Conservation (phyloP, 2,797 vertebrate genomes). For the Lycodopsis pacificus region DNA sequence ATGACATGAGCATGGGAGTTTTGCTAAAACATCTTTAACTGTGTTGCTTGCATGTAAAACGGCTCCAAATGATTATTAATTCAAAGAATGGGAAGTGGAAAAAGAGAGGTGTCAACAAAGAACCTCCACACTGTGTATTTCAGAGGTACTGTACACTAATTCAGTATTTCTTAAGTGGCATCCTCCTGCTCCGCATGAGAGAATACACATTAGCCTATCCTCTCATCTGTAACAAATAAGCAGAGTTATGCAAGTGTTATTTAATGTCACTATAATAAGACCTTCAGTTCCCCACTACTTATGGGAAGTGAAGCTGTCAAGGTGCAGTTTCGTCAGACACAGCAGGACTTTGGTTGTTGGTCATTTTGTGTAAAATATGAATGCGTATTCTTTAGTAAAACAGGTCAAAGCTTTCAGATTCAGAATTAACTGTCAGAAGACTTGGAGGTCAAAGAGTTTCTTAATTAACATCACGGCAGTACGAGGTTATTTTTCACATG, state of each 20-base stretch:
- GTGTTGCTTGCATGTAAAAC: neutral
- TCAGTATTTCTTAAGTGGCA: slow-evolving; percentile 37
- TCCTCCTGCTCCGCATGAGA: slow-evolving; percentile 37
- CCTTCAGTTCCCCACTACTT: slow-evolving; percentile 65
- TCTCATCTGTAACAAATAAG: slow-evolving; percentile 73
- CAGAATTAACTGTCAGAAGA: slow-evolving; percentile 28
- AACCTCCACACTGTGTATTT: neutral
- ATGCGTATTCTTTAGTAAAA: slow-evolving; percentile 56
- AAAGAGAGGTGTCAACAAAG: slow-evolving; percentile 4
- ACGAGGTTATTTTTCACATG: slow-evolving; percentile 9
- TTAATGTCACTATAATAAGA: slow-evolving; percentile 78
- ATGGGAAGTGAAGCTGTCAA: slow-evolving; percentile 76
- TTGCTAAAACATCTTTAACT: neutral
- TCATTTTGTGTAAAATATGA: slow-evolving; percentile 62
- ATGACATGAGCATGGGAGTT: neutral
- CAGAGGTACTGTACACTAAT: slow-evolving; percentile 34
- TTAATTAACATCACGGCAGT: slow-evolving; percentile 14
- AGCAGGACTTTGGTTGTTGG: slow-evolving; percentile 48
- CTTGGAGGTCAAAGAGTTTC: slow-evolving; percentile 33
- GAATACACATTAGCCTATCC: slow-evolving; percentile 55
- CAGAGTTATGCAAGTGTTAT: slow-evolving; percentile 77
- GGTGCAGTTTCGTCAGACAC: slow-evolving; percentile 68
- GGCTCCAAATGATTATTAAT: neutral
- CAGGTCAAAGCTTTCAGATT: slow-evolving; percentile 50
- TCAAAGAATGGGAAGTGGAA: slow-evolving; percentile 6